These are phyloP conservation scores for Papilio polytes DNA, from an alignment of 1,140 invertebrate genomes.

Conservation along the genomic window DNA sequence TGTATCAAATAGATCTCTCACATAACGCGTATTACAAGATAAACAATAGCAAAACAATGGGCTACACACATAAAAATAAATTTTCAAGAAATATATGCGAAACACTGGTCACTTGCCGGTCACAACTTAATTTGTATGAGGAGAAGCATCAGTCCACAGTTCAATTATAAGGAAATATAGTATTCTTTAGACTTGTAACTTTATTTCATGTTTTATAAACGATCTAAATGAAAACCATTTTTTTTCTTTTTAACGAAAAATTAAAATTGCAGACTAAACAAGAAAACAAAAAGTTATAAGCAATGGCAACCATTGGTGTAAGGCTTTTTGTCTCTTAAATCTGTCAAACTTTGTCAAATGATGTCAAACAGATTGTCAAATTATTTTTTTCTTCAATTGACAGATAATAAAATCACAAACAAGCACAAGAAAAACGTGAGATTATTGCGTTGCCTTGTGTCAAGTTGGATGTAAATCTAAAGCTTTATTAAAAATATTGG, in stretches of 20 bases:
- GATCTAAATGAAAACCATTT: not conserved
- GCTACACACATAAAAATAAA: not conserved
- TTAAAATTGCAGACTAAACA: not conserved
- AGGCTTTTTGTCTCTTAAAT: not conserved
- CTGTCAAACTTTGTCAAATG: not conserved
- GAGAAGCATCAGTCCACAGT: not conserved
- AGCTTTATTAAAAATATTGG: not conserved
- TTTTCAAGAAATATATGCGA: not conserved
- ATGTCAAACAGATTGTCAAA: not conserved
- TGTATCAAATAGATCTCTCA: not conserved
- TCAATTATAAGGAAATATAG: not conserved
- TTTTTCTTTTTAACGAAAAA: not conserved
- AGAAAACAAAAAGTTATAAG: not conserved
- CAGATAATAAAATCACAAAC: not conserved
- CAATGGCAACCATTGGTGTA: not conserved
- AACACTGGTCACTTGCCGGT: not conserved
- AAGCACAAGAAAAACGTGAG: slow-evolving; percentile 18
- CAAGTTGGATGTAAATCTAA: not conserved
- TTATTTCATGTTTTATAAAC: not conserved
- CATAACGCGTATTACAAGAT: not conserved
- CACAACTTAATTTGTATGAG: not conserved
- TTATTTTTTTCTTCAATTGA: not conserved
- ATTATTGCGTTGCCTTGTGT: slow-evolving; percentile 8
- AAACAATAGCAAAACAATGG: not conserved
- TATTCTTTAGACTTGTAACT: not conserved